Conservation (phyloP, 2,113 vertebrate species). For the Callaeas wilsoni region DNA sequence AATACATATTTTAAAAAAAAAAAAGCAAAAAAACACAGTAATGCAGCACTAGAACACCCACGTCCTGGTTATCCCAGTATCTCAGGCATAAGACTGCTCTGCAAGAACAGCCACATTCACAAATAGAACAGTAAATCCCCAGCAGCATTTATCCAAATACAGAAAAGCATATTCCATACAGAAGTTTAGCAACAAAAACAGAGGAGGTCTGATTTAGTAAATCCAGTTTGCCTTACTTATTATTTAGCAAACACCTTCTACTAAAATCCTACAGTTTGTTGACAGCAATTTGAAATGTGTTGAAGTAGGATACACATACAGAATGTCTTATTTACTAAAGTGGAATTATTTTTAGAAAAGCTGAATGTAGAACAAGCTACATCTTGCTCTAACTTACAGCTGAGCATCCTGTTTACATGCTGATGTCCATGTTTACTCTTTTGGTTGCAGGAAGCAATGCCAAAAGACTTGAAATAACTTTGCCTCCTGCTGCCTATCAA, state of each 20-base stretch:
- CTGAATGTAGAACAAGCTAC: constrained; percentile 49
- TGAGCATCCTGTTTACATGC: constrained; percentile 50
- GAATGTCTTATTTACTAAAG: constrained; percentile 54
- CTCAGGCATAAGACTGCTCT: neutral
- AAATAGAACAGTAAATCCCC: constrained; percentile 28
- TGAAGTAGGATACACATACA: constrained; percentile 49
- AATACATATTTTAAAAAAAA: neutral
- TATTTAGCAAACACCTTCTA: constrained; percentile 60
- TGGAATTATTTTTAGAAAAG: constrained; percentile 42
- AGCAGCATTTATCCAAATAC: neutral
- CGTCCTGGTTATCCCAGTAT: neutral
- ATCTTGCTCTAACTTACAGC: constrained; percentile 59
- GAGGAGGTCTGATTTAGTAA: constrained; percentile 22
- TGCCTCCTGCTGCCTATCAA: neutral
- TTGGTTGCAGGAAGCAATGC: constrained; percentile 22
- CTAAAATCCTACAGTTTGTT: constrained; percentile 52
- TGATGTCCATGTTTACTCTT: constrained; percentile 37
- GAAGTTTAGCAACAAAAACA: constrained; percentile 41
- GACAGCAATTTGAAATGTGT: constrained; percentile 53
- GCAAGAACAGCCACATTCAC: neutral
- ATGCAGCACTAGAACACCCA: neutral
- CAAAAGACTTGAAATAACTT: constrained; percentile 32
- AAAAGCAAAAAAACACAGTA: neutral
- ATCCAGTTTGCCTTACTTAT: constrained; percentile 39
- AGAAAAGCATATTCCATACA: neutral